phyloP scores from a whole-genome alignment of 2,888 invertebrate genomes.

The Stenotaenia linearis region DNA sequence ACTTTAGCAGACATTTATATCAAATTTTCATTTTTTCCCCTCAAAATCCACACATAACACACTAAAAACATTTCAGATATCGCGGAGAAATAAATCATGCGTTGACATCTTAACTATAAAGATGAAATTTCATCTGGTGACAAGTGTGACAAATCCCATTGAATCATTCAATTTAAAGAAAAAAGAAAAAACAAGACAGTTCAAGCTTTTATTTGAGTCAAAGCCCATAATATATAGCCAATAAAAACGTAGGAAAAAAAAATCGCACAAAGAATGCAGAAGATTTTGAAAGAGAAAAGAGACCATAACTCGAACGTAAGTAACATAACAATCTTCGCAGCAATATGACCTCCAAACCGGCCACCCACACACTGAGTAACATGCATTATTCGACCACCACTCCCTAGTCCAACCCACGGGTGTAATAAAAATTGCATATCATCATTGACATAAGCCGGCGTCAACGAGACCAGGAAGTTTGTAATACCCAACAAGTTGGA shows the following conservation, averaged over 20 bases:
- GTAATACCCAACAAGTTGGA: not conserved
- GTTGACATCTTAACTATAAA: not conserved
- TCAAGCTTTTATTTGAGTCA: not conserved
- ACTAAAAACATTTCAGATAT: no score
- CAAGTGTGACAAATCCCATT: not conserved
- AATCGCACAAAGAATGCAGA: not conserved
- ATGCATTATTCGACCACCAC: not conserved
- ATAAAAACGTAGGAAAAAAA: no score
- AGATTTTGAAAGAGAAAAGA: not conserved
- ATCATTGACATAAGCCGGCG: not conserved
- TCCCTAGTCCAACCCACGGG: not conserved
- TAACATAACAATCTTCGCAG: not conserved
- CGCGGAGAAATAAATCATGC: not conserved
- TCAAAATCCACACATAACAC: no score
- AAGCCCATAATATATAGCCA: not conserved
- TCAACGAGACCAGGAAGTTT: not conserved
- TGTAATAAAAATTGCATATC: not conserved
- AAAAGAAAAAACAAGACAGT: not conserved
- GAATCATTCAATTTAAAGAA: no score
- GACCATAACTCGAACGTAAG: not conserved
- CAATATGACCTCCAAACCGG: not conserved
- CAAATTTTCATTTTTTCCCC: no score
- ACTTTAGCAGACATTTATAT: no score
- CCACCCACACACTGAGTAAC: not conserved
- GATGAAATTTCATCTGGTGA: not conserved